Evolutionary conservation across 1,140 invertebrate species (phyloP).

Genomic region (Drosophila trapezifrons): DNA sequence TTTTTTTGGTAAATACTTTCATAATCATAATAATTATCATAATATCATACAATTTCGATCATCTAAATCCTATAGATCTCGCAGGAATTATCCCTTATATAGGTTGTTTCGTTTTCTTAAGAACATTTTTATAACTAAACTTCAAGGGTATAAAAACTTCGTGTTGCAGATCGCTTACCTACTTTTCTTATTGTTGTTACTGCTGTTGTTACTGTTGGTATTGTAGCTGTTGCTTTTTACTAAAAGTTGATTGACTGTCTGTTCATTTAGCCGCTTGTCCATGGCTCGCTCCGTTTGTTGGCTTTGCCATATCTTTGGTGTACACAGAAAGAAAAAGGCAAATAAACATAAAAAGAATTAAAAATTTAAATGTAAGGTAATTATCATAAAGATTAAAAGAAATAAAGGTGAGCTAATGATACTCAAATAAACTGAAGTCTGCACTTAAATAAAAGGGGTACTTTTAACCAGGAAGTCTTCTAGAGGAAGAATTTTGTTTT

Average conservation of each 20-base stretch:
- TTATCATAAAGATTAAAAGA: not conserved
- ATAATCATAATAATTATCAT: too few relatives aligned
- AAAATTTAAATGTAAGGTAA: too few relatives aligned
- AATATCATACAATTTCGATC: too few relatives aligned
- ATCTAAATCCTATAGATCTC: too few relatives aligned
- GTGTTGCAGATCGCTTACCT: not conserved
- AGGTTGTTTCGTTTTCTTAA: too few relatives aligned
- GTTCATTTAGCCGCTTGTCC: slow-evolving; percentile 78
- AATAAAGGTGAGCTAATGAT: not conserved
- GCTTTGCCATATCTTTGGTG: slow-evolving; percentile 49
- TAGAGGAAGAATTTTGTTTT: too few relatives aligned
- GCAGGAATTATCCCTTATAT: not conserved
- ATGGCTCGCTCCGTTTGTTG: slow-evolving; percentile 72
- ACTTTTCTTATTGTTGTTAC: slow-evolving; percentile 32
- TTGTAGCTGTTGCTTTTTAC: slow-evolving; percentile 64
- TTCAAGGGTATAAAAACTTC: not conserved
- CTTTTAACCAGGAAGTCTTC: too few relatives aligned
- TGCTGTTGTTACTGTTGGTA: slow-evolving; percentile 25
- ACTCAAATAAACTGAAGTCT: too few relatives aligned
- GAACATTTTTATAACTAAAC: too few relatives aligned
- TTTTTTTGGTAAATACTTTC: too few relatives aligned
- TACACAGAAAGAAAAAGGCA: slow-evolving; percentile 3
- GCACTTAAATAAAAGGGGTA: too few relatives aligned
- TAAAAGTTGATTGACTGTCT: slow-evolving; percentile 82
- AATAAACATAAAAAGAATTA: not conserved